Percentiles rank a stretch among this genome's conserved stretches.
Evolutionary conservation across 2,888 invertebrate species (phyloP).

Genomic region (Gymnocheta viridis): DNA sequence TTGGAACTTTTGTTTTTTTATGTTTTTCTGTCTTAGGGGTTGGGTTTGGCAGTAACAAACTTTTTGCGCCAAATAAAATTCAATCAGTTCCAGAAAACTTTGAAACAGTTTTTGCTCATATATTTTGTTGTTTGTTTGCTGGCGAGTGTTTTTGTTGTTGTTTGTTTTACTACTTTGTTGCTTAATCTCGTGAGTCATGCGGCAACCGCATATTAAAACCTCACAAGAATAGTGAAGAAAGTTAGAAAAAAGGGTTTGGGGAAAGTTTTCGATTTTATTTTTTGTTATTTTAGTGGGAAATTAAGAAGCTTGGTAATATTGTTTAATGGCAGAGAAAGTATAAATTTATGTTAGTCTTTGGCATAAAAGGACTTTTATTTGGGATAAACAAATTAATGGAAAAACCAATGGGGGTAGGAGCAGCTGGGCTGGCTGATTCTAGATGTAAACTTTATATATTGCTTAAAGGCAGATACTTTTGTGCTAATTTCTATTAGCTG

Average conservation of each 20-base stretch:
- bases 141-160: slow-evolving; percentile 10
- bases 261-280: not conserved
- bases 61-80: slow-evolving; percentile 67
- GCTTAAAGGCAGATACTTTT: no score
- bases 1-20: slow-evolving; percentile 8
- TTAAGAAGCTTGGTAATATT: not conserved
- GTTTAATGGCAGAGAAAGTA: not conserved
- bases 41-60: slow-evolving; percentile 33
- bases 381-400: not conserved
- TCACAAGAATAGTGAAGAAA: not conserved
- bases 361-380: not conserved
- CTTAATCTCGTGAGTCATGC: slow-evolving; percentile 64
- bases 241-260: not conserved
- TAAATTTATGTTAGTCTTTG: not conserved
- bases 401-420: no score
- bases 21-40: slow-evolving; percentile 4
- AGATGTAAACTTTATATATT: no score
- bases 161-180: slow-evolving; percentile 44
- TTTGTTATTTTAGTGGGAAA: not conserved
- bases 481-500: no score
- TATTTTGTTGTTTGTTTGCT: not conserved
- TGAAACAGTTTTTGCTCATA: slow-evolving; percentile 51
- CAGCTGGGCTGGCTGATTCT: no score
- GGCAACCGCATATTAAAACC: slow-evolving; percentile 58
- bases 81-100: slow-evolving; percentile 69